Evolutionary conservation across 2,113 vertebrate genomes (phyloP), one percentile per base, ranked within the genome.

Genomic region (Archocentrus centrarchus): DNA sequence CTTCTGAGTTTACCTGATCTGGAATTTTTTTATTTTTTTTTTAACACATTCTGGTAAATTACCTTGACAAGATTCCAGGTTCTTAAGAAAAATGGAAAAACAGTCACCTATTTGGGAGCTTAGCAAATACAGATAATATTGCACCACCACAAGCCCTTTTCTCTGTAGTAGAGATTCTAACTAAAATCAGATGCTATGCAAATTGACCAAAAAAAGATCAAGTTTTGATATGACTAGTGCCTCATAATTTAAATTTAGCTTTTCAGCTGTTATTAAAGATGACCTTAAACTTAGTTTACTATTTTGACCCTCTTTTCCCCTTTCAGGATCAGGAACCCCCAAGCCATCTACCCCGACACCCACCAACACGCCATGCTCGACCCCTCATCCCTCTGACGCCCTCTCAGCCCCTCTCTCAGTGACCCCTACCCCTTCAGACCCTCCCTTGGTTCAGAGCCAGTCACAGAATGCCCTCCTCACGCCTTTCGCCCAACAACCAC

Each of bases 321-420:
- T 20, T 95, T 94, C 92, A 99, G 98, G 98, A 97, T 98, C 98
- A 90, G 98, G 98, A 94, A 98, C 98, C 93, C 98, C 98, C 90
- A 99, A 99, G 95, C 97, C 98, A 96, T 98, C 98, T 93, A 97
- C 97, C 91, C 98, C 98, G 94, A 98, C 98, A 80, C 98, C 98
- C 93, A 97, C 96, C 91, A 97, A 97, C 96, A 98, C 98, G 88
- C 98, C 97, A 70, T 98, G 98, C 96, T 98, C 98, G 84, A 97
- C 97, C 84, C 98, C 98, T 80, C 97, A 99, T 94, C 97, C 97
- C 87, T 59, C 96, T 75, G 98, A 98, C 92, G 93, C 95, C 92
- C 97, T 97, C 93, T 95, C 93, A 62, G 95, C 97, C 83, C 96
- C 97, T 86, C 97, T 97, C 94, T 95, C 95, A 0, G 93, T 96